Evolutionary conservation across 2,113 vertebrate species (phyloP).

Genomic region (Nerophis ophidion): DNA sequence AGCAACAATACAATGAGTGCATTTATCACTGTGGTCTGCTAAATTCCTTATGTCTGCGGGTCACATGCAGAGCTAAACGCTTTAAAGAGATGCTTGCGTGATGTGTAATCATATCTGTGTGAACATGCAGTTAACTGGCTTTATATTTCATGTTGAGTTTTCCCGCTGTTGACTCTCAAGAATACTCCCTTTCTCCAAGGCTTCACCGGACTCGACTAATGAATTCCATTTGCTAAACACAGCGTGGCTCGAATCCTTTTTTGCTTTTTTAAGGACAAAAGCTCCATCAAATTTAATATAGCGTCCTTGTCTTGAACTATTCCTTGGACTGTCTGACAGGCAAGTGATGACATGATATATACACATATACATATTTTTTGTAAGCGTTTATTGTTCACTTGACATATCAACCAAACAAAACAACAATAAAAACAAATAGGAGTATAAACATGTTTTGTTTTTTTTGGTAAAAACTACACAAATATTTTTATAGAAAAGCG

Average conservation of each 20-base stretch:
- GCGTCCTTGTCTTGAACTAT: constrained; percentile 1
- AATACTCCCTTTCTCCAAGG: constrained; percentile 45
- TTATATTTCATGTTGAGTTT: constrained; percentile 47
- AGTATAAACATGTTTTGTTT: constrained; percentile 58
- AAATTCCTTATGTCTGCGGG: constrained; percentile 25
- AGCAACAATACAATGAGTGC: background rate
- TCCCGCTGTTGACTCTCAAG: constrained; percentile 36
- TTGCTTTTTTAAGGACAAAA: constrained; percentile 27
- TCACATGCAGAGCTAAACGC: constrained; percentile 16
- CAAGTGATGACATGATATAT: background rate
- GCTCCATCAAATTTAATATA: constrained; percentile 22
- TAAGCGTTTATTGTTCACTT: constrained; percentile 71
- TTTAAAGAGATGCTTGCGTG: constrained; percentile 24
- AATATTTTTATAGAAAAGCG: constrained; percentile 85
- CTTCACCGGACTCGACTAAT: constrained; percentile 41
- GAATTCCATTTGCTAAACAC: constrained; percentile 51
- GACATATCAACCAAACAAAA: constrained; percentile 65
- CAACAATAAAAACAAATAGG: constrained; percentile 44
- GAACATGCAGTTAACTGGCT: constrained; percentile 32
- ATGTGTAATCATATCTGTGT: constrained; percentile 32
- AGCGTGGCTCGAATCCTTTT: constrained; percentile 23
- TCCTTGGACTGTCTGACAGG: background rate
- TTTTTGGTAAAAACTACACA: constrained; percentile 80
- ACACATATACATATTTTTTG: background rate
- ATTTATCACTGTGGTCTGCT: constrained; percentile 13